Evolutionary conservation across 1,140 invertebrate genomes (phyloP).

Genomic region (Drosophila equinoxialis): DNA sequence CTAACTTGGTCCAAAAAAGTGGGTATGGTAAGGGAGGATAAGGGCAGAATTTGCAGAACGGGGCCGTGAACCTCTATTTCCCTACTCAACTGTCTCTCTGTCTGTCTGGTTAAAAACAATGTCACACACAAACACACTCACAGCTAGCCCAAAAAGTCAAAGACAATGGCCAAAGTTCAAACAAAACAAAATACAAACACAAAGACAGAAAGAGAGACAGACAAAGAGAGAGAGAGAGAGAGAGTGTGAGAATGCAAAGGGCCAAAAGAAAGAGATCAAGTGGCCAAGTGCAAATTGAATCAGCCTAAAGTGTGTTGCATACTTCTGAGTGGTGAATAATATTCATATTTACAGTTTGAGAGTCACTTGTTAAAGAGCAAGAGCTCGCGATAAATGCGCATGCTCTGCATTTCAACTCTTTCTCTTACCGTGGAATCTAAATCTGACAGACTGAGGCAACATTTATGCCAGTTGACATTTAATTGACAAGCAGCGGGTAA

Average conservation of each 20-base stretch:
- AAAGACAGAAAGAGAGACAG: background rate
- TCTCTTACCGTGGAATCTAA: constrained; percentile 58
- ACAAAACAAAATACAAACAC: constrained; percentile 44
- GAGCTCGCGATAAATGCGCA: constrained; percentile 16
- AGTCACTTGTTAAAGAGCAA: constrained; percentile 39
- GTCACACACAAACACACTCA: constrained; percentile 33
- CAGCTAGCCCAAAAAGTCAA: constrained; percentile 35
- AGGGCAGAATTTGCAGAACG: constrained; percentile 62
- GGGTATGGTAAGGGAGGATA: background rate
- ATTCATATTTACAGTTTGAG: constrained; percentile 40
- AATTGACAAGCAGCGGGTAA: constrained; percentile 65
- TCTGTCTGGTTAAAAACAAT: constrained; percentile 39
- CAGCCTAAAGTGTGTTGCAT: constrained; percentile 30
- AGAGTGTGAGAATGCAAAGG: background rate
- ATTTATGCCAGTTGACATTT: constrained; percentile 80
- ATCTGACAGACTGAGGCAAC: constrained; percentile 59
- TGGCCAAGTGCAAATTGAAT: constrained; percentile 27
- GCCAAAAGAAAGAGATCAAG: background rate
- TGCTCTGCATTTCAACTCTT: constrained; percentile 30
- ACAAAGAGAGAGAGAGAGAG: background rate
- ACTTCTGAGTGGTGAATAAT: constrained; percentile 51
- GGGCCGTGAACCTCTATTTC: constrained; percentile 62
- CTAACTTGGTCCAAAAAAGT: constrained; percentile 51
- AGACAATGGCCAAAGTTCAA: constrained; percentile 56
- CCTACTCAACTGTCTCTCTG: constrained; percentile 29